phyloP scores from a whole-genome alignment of 2,888 invertebrate genomes.

The Lepidochrysops patricia region DNA sequence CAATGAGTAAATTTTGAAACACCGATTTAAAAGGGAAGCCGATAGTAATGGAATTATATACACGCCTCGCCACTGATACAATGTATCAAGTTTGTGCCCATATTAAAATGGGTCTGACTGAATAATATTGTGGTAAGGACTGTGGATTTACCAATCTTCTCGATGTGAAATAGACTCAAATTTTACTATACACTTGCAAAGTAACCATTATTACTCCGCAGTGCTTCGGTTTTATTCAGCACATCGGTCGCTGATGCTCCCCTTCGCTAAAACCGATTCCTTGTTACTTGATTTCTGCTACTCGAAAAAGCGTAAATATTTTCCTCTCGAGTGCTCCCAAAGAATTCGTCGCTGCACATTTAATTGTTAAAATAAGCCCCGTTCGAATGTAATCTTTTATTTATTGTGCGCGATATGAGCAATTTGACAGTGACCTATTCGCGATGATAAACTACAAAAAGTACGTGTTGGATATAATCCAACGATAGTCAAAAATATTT shows the following conservation, averaged over 20 bases:
- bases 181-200: conserved; percentile 48
- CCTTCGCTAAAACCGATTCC: conserved; percentile 70
- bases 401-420: conserved; percentile 25
- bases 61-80: no score
- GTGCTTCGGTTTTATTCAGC: conserved; percentile 61
- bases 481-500: conserved; percentile 32
- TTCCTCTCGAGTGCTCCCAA: conserved; percentile 65
- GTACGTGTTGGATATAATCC: conserved; percentile 31
- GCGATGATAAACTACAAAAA: conserved; percentile 32
- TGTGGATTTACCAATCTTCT: conserved; percentile 30
- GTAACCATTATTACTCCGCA: conserved; percentile 56
- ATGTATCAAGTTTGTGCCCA: no score
- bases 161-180: conserved; percentile 32
- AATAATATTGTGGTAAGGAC: conserved; percentile 16
- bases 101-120: background rate
- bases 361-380: conserved; percentile 37
- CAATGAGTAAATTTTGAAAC: no score
- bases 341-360: conserved; percentile 52
- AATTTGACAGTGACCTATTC: conserved; percentile 33
- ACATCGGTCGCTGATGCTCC: conserved; percentile 53
- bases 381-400: conserved; percentile 14
- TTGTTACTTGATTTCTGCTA: conserved; percentile 74
- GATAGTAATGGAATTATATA: no score
- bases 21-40: no score
- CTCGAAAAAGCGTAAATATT: conserved; percentile 73